Evolutionary conservation across 2,888 invertebrate genomes (phyloP).

Genomic region (Rhodophaea formosa): DNA sequence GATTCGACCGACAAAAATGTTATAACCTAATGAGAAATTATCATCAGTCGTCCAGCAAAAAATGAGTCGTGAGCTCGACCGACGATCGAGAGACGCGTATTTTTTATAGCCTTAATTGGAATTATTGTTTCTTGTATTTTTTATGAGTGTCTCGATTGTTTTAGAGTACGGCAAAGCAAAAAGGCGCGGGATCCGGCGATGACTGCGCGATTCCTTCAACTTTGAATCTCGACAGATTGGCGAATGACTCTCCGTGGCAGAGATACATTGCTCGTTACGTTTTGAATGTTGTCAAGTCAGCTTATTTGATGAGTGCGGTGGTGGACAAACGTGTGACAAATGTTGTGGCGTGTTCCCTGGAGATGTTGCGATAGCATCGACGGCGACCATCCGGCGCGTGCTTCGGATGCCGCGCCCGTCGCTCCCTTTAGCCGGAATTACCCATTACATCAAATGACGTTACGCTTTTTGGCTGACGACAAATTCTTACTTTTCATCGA

Average conservation of each 20-base stretch:
- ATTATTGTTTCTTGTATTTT: conserved; percentile 64
- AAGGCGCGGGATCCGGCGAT: conserved; percentile 66
- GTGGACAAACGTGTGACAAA: conserved; percentile 40
- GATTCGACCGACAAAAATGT: conserved; percentile 76
- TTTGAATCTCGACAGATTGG: conserved; percentile 38
- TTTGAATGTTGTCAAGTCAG: conserved; percentile 37
- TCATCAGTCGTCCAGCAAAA: conserved; percentile 73
- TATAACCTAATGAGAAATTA: conserved; percentile 81
- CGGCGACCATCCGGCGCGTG: conserved; percentile 72
- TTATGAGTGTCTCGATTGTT: conserved; percentile 63
- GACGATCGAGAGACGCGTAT: conserved; percentile 57
- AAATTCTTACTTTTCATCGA: conserved; percentile 55
- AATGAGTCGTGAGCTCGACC: conserved; percentile 54
- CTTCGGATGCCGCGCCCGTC: conserved; percentile 64
- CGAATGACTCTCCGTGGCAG: conserved; percentile 38
- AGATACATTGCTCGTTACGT: conserved; percentile 47
- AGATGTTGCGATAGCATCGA: conserved; percentile 74
- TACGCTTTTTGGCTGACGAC: conserved; percentile 63
- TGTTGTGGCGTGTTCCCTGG: conserved; percentile 52
- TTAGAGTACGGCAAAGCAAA: conserved; percentile 58
- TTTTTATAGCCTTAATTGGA: conserved; percentile 67
- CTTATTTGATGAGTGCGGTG: conserved; percentile 47
- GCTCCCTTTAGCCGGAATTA: conserved; percentile 55
- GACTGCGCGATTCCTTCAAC: conserved; percentile 61
- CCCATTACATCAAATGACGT: conserved; percentile 76